Conservation (phyloP, 2,888 invertebrate genomes). For the Phragmatobia fuliginosa region DNA sequence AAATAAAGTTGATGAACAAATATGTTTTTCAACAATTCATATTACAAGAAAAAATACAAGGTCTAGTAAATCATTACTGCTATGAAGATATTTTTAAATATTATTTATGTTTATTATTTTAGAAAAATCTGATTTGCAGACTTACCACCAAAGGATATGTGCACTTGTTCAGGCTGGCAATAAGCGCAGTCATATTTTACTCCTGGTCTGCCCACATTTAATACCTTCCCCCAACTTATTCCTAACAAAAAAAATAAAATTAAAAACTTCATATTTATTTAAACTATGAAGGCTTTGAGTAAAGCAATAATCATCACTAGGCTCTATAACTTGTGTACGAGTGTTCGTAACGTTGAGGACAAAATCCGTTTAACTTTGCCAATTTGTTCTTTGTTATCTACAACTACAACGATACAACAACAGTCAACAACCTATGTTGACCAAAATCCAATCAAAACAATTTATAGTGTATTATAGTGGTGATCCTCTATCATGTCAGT, state of each 20-base stretch:
- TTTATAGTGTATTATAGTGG: background rate
- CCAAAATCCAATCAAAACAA: background rate
- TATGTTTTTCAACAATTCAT: background rate
- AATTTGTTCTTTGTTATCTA: slow-evolving; percentile 1
- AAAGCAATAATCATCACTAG: background rate
- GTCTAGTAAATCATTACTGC: background rate
- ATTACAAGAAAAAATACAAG: no score
- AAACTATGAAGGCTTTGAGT: background rate
- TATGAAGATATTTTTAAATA: background rate
- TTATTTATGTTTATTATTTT: no score
- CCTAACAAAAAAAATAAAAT: slow-evolving; percentile 50
- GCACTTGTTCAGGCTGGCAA: slow-evolving; percentile 90
- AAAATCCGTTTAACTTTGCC: background rate
- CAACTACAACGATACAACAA: background rate
- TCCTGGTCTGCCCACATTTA: slow-evolving; percentile 20
- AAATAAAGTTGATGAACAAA: background rate
- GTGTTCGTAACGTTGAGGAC: background rate
- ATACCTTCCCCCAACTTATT: slow-evolving; percentile 29
- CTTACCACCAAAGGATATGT: slow-evolving; percentile 88
- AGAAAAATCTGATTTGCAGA: background rate
- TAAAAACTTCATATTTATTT: slow-evolving; percentile 46
- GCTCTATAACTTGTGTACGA: background rate
- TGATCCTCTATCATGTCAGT: background rate
- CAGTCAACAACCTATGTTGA: background rate
- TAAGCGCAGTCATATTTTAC: slow-evolving; percentile 61